Evolutionary conservation across 2,797 vertebrate genomes (phyloP), one percentile per base, ranked within the genome.

Genomic region (Dicrostonyx torquatus): DNA sequence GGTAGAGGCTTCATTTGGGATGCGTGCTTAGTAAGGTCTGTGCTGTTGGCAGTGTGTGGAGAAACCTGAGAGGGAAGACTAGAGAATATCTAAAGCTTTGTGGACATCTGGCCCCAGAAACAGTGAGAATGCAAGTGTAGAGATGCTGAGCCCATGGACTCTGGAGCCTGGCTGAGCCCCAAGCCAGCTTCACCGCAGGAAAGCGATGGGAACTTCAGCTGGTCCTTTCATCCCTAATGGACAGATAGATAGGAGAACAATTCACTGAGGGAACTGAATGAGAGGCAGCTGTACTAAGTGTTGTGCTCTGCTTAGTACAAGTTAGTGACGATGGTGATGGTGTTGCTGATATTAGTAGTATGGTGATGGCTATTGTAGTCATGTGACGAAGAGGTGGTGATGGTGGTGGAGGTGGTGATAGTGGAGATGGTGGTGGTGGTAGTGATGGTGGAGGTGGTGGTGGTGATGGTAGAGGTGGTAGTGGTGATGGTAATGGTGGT

Each of bases 351-450:
- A 6, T 7, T 34, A 31, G 14, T 2, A 5, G 11, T 24, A 11
- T 10, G 13, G 31, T 37, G 8, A 14, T 29, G 26, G 6, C 17
- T 2, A 13, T 22, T 1, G 3, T 31, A 43, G 6, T 29, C 17
- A 17, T 34, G 34, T n/a, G 48, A 18, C 0, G 11, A 5, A 13
- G 34, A 1, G 29, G 4, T 24, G 11, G 58, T 26, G 58, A 10
- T 60, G 58, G 9, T 22, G 58, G 22, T 18, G 55, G 55, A 14
- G 55, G 4, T 58, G 55, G 11, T 43, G 5, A 6, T 60, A 20
- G 5, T 5, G 1, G 15, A 17, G 6, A 1, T 20, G 13, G 15
- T 40, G 8, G 31, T 60, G 24, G 37, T 31, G 62, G 11, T 3
- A 5, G 12, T 31, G 18, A 17, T 31, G 22, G 9, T 26, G 10